Conservation (phyloP, 2,113 vertebrate genomes). For the Grantiella picta region DNA sequence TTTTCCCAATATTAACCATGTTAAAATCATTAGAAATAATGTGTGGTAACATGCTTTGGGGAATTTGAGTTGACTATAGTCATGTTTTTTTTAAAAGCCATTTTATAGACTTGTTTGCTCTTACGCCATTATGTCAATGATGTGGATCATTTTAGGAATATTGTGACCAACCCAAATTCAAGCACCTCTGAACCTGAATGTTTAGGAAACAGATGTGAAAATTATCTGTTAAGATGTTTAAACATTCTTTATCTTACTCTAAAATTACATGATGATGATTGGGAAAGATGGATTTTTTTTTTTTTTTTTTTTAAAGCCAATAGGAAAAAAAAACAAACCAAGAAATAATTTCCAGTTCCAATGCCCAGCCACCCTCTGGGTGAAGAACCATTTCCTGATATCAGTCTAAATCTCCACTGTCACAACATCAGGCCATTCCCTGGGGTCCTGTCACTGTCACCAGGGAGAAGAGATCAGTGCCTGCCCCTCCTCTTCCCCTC, state of each 20-base stretch:
- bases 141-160: background rate
- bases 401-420: background rate
- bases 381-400: background rate
- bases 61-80: background rate
- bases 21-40: background rate
- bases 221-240: background rate
- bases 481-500: background rate
- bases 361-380: background rate
- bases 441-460: background rate
- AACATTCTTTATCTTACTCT: background rate
- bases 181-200: background rate
- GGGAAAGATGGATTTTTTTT: background rate
- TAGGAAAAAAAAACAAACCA: background rate
- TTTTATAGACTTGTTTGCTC: background rate
- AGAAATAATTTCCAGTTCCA: background rate
- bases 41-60: background rate
- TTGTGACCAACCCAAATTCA: background rate
- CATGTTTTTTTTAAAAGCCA: background rate
- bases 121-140: accelerated
- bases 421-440: background rate
- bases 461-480: background rate
- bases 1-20: background rate
- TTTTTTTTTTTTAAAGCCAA: too few relatives aligned
- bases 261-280: accelerated
- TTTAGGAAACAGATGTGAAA: background rate